Evolutionary conservation across 2,797 vertebrate genomes (phyloP).

Genomic region (Trematomus bernacchii): DNA sequence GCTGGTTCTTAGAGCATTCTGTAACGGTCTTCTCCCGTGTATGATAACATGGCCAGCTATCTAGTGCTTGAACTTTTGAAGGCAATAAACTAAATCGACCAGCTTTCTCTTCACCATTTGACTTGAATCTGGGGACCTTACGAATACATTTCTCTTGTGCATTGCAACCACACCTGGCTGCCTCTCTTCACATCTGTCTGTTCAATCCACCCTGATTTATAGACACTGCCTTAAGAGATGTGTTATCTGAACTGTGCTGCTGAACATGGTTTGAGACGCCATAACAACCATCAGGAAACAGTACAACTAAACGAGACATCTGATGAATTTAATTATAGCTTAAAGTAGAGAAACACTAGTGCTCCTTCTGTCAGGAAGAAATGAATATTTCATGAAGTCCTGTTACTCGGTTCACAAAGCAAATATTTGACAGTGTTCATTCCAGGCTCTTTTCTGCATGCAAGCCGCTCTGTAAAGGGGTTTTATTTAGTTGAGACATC

Average conservation of each 20-base stretch:
- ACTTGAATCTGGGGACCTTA: conserved; percentile 7
- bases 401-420: conserved; percentile 38
- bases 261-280: conserved; percentile 21
- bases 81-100: conserved; percentile 35
- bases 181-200: conserved; percentile 4
- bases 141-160: not conserved
- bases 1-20: too few relatives aligned
- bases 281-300: conserved; percentile 14
- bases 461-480: conserved; percentile 26
- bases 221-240: conserved; percentile 1
- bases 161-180: not conserved
- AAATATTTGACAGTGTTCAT: conserved; percentile 33
- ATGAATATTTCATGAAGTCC: conserved; percentile 39
- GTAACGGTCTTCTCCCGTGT: too few relatives aligned
- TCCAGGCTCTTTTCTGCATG: conserved; percentile 14
- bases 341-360: conserved; percentile 15
- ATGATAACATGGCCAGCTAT: too few relatives aligned
- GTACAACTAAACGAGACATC: conserved; percentile 13
- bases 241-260: not conserved
- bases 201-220: conserved; percentile 23
- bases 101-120: conserved; percentile 16
- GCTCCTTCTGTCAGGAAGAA: conserved; percentile 15
- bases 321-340: conserved; percentile 45
- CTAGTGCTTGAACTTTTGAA: not conserved
- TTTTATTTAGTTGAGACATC: conserved; percentile 33